phyloP scores from a whole-genome alignment of 2,888 invertebrate species.

The Prosopocoilus inquinatus region DNA sequence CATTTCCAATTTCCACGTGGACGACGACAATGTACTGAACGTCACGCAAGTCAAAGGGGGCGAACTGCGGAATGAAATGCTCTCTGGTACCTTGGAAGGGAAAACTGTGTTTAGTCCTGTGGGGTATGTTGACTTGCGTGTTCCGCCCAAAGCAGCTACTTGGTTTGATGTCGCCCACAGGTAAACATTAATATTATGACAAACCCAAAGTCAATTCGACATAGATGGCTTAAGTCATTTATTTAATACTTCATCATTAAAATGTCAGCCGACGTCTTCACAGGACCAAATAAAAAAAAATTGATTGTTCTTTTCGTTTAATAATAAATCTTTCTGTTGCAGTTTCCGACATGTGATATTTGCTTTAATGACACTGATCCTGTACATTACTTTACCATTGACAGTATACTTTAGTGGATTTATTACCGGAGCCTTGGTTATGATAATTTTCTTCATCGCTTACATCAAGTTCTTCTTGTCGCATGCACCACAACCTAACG shows the following conservation, averaged over 20 bases:
- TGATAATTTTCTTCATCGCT: slow-evolving; percentile 10
- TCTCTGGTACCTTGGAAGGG: slow-evolving; percentile 19
- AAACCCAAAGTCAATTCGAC: too few species aligned
- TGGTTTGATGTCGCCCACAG: slow-evolving; percentile 6
- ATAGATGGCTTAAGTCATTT: too few species aligned
- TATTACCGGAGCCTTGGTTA: slow-evolving; percentile 23
- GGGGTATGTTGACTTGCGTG: slow-evolving; percentile 45
- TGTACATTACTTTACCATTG: slow-evolving; percentile 23
- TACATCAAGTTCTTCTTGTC: slow-evolving; percentile 16
- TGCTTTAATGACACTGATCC: slow-evolving; percentile 1
- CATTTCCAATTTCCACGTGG: slow-evolving; percentile 17
- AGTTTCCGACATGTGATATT: not conserved
- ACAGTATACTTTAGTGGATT: slow-evolving; percentile 28
- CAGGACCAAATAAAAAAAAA: too few species aligned
- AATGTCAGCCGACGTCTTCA: too few species aligned
- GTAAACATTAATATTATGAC: not conserved
- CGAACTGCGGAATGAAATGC: slow-evolving; percentile 30
- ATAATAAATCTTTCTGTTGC: not conserved
- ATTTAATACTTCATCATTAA: too few species aligned
- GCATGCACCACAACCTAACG: too few species aligned
- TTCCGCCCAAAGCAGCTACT: slow-evolving; percentile 4
- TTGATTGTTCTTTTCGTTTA: too few species aligned
- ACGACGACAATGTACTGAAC: slow-evolving; percentile 20
- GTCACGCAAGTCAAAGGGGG: slow-evolving; percentile 19
- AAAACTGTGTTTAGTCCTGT: slow-evolving; percentile 41